Evolutionary conservation across 2,113 vertebrate genomes (phyloP).

Genomic region (Sorex araneus): DNA sequence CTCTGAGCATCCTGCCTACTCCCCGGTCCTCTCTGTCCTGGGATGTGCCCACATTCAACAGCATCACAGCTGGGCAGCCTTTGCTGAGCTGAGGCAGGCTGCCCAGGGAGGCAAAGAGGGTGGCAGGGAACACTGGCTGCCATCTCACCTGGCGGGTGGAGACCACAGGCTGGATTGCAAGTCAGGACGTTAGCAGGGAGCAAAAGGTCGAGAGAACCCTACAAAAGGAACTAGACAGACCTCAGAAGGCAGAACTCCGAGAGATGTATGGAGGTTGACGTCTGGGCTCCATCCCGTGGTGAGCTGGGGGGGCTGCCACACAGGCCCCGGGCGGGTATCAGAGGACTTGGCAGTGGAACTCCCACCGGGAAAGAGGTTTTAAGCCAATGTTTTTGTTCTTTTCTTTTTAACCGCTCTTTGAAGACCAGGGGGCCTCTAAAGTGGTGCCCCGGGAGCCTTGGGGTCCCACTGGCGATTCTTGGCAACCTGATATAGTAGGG

Average conservation of each 20-base stretch:
- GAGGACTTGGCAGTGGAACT: background rate
- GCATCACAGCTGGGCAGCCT: background rate
- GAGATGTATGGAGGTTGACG: too few relatives aligned
- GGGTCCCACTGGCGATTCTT: too few relatives aligned
- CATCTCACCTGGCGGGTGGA: background rate
- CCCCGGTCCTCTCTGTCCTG: background rate
- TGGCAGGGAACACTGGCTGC: background rate
- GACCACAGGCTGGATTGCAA: conserved; percentile 21
- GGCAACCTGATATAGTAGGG: too few relatives aligned
- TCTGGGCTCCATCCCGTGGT: background rate
- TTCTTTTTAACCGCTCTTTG: too few relatives aligned
- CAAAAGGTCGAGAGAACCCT: background rate
- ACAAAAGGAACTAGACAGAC: background rate
- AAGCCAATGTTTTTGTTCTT: too few relatives aligned
- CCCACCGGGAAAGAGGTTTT: too few relatives aligned
- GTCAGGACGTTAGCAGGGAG: background rate
- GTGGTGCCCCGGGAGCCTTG: too few relatives aligned
- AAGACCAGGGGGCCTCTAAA: too few relatives aligned
- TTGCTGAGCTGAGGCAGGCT: background rate
- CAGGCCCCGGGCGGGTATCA: background rate
- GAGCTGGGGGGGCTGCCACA: background rate
- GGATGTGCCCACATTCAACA: background rate
- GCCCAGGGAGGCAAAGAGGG: background rate
- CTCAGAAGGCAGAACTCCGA: background rate
- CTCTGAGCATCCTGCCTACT: background rate